These are phyloP conservation scores for Drosophila stalkeri DNA, from an alignment of 2,888 invertebrate genomes.

Conservation along the genomic window DNA sequence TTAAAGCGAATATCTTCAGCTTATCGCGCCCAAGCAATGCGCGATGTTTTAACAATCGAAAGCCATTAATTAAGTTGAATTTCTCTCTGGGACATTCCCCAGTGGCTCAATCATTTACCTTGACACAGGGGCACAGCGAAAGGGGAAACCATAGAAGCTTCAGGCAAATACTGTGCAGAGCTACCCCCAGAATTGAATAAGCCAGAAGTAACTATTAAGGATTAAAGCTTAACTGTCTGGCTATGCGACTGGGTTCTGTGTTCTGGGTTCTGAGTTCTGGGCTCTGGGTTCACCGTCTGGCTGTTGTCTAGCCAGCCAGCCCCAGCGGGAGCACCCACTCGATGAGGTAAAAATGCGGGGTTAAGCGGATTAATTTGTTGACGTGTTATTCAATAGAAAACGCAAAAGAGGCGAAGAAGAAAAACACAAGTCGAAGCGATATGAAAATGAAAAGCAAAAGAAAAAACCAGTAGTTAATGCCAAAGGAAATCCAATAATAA, in stretches of 20 bases:
- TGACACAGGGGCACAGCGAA: conserved; percentile 53
- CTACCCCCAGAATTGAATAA: not conserved
- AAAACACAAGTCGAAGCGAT: conserved; percentile 15
- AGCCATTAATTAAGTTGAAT: conserved; percentile 61
- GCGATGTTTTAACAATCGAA: conserved; percentile 47
- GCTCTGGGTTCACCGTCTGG: conserved; percentile 44
- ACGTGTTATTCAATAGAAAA: conserved; percentile 67
- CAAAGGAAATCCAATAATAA: conserved; percentile 71
- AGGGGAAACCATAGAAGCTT: conserved; percentile 67
- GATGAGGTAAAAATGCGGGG: conserved; percentile 60
- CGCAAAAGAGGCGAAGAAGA: conserved; percentile 20
- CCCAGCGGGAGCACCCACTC: conserved; percentile 57
- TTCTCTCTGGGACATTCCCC: conserved; percentile 43
- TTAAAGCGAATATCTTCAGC: conserved; percentile 10
- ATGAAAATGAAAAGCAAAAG: conserved; percentile 23
- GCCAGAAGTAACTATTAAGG: conserved; percentile 64
- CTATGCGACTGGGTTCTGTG: conserved; percentile 54
- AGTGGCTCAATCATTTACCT: conserved; percentile 62
- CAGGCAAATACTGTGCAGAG: conserved; percentile 9
- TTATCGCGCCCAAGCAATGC: conserved; percentile 36
- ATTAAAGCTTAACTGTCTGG: conserved; percentile 77
- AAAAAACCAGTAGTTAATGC: conserved; percentile 61
- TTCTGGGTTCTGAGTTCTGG: conserved; percentile 9
- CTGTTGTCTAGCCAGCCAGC: conserved; percentile 63
- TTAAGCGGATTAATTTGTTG: conserved; percentile 77